Evolutionary conservation across 2,113 vertebrate genomes (phyloP), one percentile per base, ranked within the genome.

Genomic region (Vidua chalybeata): DNA sequence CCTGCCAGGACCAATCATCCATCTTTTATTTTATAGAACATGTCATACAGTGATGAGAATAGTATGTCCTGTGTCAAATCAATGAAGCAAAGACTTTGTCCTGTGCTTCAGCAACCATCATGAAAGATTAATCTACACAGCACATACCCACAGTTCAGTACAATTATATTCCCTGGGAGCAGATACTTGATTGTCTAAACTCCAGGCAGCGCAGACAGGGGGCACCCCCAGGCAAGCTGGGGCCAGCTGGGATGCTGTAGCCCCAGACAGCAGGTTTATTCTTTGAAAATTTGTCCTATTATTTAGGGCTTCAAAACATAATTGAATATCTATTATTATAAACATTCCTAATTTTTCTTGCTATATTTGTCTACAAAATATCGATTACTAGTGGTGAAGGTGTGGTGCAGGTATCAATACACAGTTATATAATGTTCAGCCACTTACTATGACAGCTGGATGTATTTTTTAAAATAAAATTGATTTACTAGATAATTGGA

Each of bases 51-150:
- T 80, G 96, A 90, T 91, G 78, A 96, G 88, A 95, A 90, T 90
- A 79, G 37, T 45, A 93, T 76, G 93, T 95, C 81, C 69, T 90
- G 66, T 95, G 93, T 91, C 93, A 94, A 96, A 97, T 95, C 95
- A 94, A 87, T 91, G 92, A 95, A 96, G 73, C 64, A 87, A 95
- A 39, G 56, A 62, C 84, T 93, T 92, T 76, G 67, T 73, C 89
- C 77, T 48, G 23, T 2, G 8, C 67, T 93, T 94, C 71, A 91
- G 66, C 49, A 95, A 20, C 81, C 22, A 83, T 41, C 78, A 55
- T 77, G 62, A 93, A 95, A 95, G 71, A 93, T 96, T 89, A 95
- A 91, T 91, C 66, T 85, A 28, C 81, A 55, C 84, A 89, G 67
- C 6, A 2, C 0, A 1, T 64, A 85, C 46, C 68, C 2, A 12